Percentiles rank a stretch among this genome's conserved stretches.
Evolutionary conservation across 2,113 vertebrate genomes (phyloP).

Genomic region (Misgurnus mizolepis): DNA sequence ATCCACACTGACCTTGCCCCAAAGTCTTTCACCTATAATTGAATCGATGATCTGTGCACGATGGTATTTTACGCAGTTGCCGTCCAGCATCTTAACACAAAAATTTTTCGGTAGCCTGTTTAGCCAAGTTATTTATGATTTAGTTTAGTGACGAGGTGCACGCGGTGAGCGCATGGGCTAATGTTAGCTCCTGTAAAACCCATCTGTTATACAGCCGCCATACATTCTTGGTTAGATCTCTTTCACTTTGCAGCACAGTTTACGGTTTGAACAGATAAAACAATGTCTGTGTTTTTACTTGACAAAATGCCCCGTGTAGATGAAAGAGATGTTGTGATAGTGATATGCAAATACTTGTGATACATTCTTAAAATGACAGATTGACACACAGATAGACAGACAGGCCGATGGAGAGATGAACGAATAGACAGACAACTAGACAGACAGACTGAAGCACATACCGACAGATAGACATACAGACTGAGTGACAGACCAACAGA

Average conservation of each 20-base stretch:
- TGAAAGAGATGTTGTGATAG: no score
- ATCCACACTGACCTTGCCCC: slow-evolving; percentile 9
- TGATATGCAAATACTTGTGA: no score
- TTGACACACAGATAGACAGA: no score
- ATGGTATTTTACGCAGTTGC: background rate
- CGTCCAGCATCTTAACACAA: background rate
- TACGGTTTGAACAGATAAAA: background rate
- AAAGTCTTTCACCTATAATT: slow-evolving; percentile 12
- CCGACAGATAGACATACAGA: no score
- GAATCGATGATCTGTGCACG: background rate
- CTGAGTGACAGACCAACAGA: no score
- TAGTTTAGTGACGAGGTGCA: slow-evolving; percentile 49
- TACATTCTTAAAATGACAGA: no score
- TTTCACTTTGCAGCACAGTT: background rate
- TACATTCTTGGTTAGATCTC: background rate
- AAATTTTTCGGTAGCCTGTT: slow-evolving; percentile 23
- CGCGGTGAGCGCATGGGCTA: slow-evolving; percentile 59
- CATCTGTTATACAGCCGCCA: slow-evolving; percentile 60
- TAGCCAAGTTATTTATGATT: slow-evolving; percentile 51
- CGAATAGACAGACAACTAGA: no score
- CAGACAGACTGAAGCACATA: no score
- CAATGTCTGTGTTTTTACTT: background rate
- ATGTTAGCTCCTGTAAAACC: slow-evolving; percentile 69
- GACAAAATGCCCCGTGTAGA: background rate
- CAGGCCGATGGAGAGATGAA: no score